A percentile compares a stretch with the other conserved stretches of the same genome.
These are phyloP conservation scores for Glandiceps talaboti DNA, from an alignment of 53 echinoderm and acorn worm species.

Conservation along the genomic window DNA sequence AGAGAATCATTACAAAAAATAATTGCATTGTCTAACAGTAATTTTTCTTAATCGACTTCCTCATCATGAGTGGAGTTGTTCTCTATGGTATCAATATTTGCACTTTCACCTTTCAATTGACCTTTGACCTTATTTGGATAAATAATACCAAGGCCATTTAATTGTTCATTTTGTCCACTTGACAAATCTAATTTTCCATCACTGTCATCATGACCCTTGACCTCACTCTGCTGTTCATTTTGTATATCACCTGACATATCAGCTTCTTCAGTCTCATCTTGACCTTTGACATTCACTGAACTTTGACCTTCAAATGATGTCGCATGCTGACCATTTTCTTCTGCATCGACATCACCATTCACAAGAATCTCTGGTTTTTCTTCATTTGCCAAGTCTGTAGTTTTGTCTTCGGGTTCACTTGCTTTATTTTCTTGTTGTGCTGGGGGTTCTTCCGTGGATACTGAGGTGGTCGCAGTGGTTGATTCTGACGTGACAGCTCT, in stretches of 20 bases:
- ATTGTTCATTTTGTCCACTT: no score
- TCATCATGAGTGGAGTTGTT: no score
- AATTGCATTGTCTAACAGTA: no score
- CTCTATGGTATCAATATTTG: no score
- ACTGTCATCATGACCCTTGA: not conserved
- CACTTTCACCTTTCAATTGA: no score
- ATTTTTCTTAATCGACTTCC: no score
- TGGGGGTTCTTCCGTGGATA: not conserved
- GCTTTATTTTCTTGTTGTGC: not conserved
- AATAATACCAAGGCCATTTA: no score
- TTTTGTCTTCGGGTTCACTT: not conserved
- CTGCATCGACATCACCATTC: not conserved
- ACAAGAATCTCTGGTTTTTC: not conserved
- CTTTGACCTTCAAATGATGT: not conserved
- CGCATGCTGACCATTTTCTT: not conserved
- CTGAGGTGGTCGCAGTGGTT: slow-evolving; percentile 8
- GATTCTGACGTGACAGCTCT: slow-evolving; percentile 1
- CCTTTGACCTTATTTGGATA: no score
- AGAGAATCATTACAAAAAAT: no score
- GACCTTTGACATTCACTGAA: not conserved
- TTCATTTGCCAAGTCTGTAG: not conserved
- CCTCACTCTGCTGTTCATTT: not conserved
- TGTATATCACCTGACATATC: not conserved
- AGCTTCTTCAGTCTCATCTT: not conserved
- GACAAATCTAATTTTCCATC: no score